Evolutionary conservation across 2,113 vertebrate genomes (phyloP).

Genomic region (Pseudopodoces humilis): DNA sequence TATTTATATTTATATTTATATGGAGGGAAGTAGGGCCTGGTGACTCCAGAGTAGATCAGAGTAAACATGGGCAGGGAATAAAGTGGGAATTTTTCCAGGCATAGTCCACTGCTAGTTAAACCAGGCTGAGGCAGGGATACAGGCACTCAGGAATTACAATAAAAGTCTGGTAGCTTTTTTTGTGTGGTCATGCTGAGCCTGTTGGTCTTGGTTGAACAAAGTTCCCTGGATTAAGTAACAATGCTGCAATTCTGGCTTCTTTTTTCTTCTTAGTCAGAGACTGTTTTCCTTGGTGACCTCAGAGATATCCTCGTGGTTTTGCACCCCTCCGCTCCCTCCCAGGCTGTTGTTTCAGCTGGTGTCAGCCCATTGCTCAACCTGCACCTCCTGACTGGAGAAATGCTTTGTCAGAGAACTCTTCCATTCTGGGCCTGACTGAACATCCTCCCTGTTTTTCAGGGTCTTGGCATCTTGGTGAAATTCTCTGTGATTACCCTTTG

Average conservation of each 20-base stretch:
- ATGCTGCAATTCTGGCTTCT: background rate
- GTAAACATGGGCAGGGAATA: background rate
- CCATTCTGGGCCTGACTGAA: background rate
- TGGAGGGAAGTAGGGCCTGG: background rate
- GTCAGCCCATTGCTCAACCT: slow-evolving; percentile 50
- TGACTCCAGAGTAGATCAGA: background rate
- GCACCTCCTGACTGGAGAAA: slow-evolving; percentile 16
- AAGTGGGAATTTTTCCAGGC: background rate
- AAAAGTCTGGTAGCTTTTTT: background rate
- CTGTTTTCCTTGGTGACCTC: background rate
- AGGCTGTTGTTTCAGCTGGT: slow-evolving; percentile 7
- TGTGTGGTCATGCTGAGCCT: background rate
- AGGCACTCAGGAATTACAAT: background rate
- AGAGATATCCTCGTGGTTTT: background rate
- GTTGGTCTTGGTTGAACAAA: background rate
- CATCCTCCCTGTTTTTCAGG: background rate
- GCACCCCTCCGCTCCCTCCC: background rate
- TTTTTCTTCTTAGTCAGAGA: background rate
- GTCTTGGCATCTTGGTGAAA: background rate
- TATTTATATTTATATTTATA: background rate
- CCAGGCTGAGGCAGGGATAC: background rate
- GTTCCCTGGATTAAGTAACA: slow-evolving; percentile 27
- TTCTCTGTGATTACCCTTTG: background rate
- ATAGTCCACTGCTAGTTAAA: background rate
- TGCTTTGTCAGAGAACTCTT: background rate